Evolutionary conservation across 1,140 invertebrate species (phyloP), one percentile per base, ranked within the genome.

Genomic region (Triops longicaudatus): DNA sequence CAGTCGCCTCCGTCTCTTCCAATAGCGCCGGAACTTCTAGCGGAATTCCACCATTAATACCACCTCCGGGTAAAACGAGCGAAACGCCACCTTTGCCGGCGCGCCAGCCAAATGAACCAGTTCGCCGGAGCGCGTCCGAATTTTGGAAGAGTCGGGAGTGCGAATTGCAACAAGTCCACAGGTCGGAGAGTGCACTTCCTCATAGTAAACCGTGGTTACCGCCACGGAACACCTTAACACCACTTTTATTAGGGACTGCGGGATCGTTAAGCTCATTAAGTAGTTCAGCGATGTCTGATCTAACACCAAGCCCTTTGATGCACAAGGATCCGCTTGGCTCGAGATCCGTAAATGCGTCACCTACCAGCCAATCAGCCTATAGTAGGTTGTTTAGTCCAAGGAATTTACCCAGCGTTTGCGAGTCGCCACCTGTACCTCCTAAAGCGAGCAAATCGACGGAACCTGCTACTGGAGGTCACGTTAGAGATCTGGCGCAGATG

Each of bases 141-240:
- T 89, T 89, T 83, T 90, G 88, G 89, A 86, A 86, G 81, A 87
- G 86, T 82, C 86, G 88, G 79, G 88, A 89, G 80, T 84, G 86
- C 78, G 86, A 86, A 73, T 26, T 72, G 5, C 79, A 74, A 22
- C 78, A 73, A 63, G 37, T 79, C 26, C 41, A 72, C 28, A 31
- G 44, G 5, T 63, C 72, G 14, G 72, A 73, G 4, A 26, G 79
- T 27, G 63, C 37, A 1, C n/a, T 75, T 22, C 37, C n/a, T n/a
- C 22, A 44, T n/a, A 78, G 72, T 76, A 73, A 77, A 74, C 41
- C 43, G 37, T 74, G 73, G 43, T 42, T 42, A 31, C 43, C 22
- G n/a, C 43, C 73, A 73, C 27, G 77, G 41, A 78, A 78, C 37
- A 78, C 78, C 27, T 79, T 79, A 26, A 72, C 73, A 17, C 77